Base-by-base conservation (phyloP, 2,888 invertebrate genomes). In the Bugula neritina region DNA sequence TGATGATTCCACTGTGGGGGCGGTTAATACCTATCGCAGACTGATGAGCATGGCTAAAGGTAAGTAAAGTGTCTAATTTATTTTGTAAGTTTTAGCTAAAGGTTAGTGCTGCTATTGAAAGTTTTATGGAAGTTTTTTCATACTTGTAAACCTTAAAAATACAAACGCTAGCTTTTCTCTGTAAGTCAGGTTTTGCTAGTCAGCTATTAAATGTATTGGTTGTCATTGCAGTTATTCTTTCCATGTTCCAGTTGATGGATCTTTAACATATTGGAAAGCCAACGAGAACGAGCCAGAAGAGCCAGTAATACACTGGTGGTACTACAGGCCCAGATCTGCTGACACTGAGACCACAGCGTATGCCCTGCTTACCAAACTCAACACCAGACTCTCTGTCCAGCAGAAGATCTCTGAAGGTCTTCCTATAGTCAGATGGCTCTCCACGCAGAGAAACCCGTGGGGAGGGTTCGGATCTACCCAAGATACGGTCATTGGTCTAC, bases 321-420 rank as follows among this genome's bases (percentile, higher is more conserved):
- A 79, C 76, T 83, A 86, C 54, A 84, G 89, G 74, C 89, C 92
- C 0, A 88, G 88, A 73, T 90, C 91, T 0, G 88, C 90, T 0
- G 90, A 91, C 77, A 89, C 96, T 1, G 92, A 93, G 83, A 92
- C 93, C 77, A 94, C 96, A 0, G 90, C 95, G 0, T 97, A 96
- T 84, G 91, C 90, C 0, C 85, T 97, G 72, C 86, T 94, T 72
- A 89, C 92, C 0, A 89, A 88, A 78, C 80, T 89, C 17, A 54
- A 54, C 52, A 43, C 31, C 10, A 54, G 35, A 27, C 10, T 10
- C 54, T 10, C 3, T 5, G 70, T 35, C 5, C 5, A 63, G 10
- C 13, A 31, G 3, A 63, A 31, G n/a, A 63, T 63, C 25, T 72
- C 76, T 31, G 83, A 86, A 73, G 86, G 86, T 75, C 69, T 69